Evolutionary conservation across 2,113 vertebrate genomes (phyloP).

Genomic region (Syngnathus floridae): DNA sequence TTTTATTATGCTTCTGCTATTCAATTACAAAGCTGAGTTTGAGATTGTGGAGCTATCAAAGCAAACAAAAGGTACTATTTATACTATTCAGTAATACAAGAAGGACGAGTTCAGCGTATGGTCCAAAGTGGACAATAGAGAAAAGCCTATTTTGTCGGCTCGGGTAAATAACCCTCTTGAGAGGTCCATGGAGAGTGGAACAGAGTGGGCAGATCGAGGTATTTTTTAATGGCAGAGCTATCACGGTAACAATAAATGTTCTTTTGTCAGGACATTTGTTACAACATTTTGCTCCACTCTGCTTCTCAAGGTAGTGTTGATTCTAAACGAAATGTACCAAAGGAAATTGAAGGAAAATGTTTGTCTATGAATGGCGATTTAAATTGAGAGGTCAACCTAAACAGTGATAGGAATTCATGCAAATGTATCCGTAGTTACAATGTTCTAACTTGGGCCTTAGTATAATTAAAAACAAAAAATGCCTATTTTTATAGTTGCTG

Average conservation of each 20-base stretch:
- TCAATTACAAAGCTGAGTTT: not conserved
- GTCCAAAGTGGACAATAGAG: slow-evolving; percentile 2
- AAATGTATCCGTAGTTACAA: not conserved
- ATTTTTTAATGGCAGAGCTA: slow-evolving; percentile 49
- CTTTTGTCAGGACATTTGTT: slow-evolving; percentile 33
- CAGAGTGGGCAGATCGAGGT: slow-evolving; percentile 12
- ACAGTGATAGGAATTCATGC: too few relatives aligned
- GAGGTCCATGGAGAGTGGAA: slow-evolving; percentile 27
- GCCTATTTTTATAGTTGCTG: not conserved
- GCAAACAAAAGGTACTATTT: not conserved
- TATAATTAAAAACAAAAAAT: not conserved
- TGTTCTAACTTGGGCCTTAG: not conserved
- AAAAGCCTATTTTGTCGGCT: slow-evolving; percentile 30
- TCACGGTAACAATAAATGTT: slow-evolving; percentile 50
- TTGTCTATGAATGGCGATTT: not conserved
- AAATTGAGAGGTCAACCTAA: not conserved
- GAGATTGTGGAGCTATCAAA: not conserved
- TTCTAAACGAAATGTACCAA: slow-evolving; percentile 2
- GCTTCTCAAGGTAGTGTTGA: slow-evolving; percentile 27
- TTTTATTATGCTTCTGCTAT: too few relatives aligned
- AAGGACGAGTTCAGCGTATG: not conserved
- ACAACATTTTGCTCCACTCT: slow-evolving; percentile 57
- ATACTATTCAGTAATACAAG: not conserved
- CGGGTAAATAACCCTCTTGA: slow-evolving; percentile 51
- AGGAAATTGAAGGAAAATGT: not conserved